These are phyloP conservation scores for Drosophila rellima DNA, from an alignment of 2,888 invertebrate species.

Conservation along the genomic window DNA sequence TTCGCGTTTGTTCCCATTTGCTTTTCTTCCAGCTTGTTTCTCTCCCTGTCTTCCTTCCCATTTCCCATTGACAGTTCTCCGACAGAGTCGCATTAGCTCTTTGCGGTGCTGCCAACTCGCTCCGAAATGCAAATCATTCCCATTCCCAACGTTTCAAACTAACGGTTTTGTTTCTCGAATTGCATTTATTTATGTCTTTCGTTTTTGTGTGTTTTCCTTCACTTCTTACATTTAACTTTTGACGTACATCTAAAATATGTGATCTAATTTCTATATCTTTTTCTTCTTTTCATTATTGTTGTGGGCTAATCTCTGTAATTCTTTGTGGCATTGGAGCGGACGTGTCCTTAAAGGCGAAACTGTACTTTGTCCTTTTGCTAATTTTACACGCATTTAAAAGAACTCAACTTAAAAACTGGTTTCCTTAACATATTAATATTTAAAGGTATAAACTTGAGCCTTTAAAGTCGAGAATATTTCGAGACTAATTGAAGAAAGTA, in stretches of 20 bases:
- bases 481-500: no score
- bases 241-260: conserved; percentile 79
- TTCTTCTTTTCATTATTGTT: conserved; percentile 40
- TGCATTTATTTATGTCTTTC: conserved; percentile 41
- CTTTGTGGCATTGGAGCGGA: conserved; percentile 2
- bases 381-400: conserved; percentile 6
- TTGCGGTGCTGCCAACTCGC: conserved; percentile 43
- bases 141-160: not conserved
- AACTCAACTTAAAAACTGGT: not conserved
- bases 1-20: conserved; percentile 46
- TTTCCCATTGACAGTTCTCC: conserved; percentile 37
- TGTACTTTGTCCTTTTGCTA: conserved; percentile 24
- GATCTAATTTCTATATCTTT: conserved; percentile 47
- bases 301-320: conserved; percentile 37
- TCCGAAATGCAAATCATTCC: not conserved
- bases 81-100: conserved; percentile 29
- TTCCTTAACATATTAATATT: not conserved
- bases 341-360: not conserved
- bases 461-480: no score
- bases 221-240: conserved; percentile 75
- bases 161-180: conserved; percentile 11
- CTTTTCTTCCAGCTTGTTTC: conserved; percentile 23
- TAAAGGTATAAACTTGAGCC: no score
- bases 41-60: conserved; percentile 3
- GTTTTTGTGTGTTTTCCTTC: conserved; percentile 31